A percentile compares a stretch with the other conserved stretches of the same genome.
Conservation (phyloP, 2,888 invertebrate species). For the Amphimallon solstitiale region DNA sequence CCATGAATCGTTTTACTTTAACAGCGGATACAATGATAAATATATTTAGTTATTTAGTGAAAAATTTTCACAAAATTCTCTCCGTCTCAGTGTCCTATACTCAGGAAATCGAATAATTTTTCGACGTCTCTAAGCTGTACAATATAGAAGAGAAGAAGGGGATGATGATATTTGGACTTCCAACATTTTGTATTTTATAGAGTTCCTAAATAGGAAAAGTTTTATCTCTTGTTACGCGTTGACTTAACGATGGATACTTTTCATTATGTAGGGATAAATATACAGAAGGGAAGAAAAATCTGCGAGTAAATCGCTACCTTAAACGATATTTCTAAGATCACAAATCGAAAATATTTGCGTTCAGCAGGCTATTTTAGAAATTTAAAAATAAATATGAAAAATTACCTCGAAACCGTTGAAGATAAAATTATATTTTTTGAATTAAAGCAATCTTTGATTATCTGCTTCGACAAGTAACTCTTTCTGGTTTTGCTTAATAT, state of each 20-base stretch:
- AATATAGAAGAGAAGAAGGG: background rate
- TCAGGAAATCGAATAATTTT: conserved; percentile 24
- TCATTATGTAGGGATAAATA: conserved; percentile 18
- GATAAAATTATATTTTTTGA: no score
- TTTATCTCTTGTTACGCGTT: conserved; percentile 22
- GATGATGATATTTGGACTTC: background rate
- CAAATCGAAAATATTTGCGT: no score
- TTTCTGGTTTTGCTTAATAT: no score
- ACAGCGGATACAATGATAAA: conserved; percentile 10
- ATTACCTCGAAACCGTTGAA: no score
- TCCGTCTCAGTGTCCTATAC: background rate
- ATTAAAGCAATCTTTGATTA: no score
- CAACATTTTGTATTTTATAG: conserved; percentile 15
- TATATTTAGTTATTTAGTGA: conserved; percentile 1
- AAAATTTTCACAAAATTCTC: conserved; percentile 20
- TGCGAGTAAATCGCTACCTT: no score
- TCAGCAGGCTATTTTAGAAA: no score
- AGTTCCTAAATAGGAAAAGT: conserved; percentile 27
- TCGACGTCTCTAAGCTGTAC: conserved; percentile 19
- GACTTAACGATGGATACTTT: conserved; percentile 21
- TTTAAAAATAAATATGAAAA: no score
- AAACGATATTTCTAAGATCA: no score
- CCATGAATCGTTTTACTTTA: conserved; percentile 3
- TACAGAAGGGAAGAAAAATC: no score
- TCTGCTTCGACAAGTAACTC: no score